Base-by-base conservation (phyloP, 1,140 invertebrate species). In the Vanessa atalanta region DNA sequence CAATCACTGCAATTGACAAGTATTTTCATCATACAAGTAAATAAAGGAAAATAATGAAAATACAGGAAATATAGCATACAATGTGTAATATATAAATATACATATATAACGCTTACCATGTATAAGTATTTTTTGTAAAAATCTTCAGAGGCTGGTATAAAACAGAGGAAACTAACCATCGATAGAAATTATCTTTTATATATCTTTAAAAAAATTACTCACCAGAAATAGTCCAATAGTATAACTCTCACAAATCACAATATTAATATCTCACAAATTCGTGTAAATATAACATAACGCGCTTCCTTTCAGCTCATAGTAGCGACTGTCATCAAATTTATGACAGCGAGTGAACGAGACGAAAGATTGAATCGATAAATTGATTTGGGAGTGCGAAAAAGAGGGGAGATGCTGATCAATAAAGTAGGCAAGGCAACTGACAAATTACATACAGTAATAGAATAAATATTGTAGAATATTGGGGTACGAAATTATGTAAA, bases 321-420 rank as follows among this genome's bases (percentile, higher is more conserved):
- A 64, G 57, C 60, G 26, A 55, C 64, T 69, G 75, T 60, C 65
- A 71, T 47, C 37, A 43, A 43, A 43, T n/a, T 14, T 64, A 50
- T 72, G 48, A 76, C 69, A 64, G 48, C 31, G 74, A 51, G 70
- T 0, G 48, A 76, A 65, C 61, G 74, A 68, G 70, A 72, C 13
- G 47, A 7, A 26, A 63, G 23, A 72, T 51, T 23, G 11, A 55
- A 76, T 76, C 70, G 23, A 76, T 72, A 76, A 55, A 65, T 75
- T 53, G 63, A 60, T 65, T 65, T 13, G 20, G 8, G 37, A 9
- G 73, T 75, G 61, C 63, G 67, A 70, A 65, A 57, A 26, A 47
- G 73, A 75, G 37, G 51, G 66, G 53, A 65, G 37, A 65, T 69
- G 15, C 43, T 64, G 57, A 73, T 73, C 71, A 57, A 73, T 72